phyloP scores from a whole-genome alignment of 2,797 vertebrate genomes.

The Hyperoplus lanceolatus region DNA sequence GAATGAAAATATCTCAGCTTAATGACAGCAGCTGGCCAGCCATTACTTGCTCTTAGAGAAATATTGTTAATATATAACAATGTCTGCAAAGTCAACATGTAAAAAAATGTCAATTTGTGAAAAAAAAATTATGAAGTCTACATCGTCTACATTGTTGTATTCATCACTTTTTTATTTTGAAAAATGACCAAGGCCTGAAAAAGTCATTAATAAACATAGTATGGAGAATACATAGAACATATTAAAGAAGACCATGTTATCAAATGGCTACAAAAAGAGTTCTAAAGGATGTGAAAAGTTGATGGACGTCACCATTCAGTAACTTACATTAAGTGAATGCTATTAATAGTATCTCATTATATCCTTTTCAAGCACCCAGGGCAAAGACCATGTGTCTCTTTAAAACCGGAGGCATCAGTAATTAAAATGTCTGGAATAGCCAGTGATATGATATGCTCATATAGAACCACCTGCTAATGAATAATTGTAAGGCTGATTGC shows the following conservation, averaged over 20 bases:
- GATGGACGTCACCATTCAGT: slow-evolving; percentile 14
- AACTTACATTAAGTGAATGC: slow-evolving; percentile 24
- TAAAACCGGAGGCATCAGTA: slow-evolving; percentile 34
- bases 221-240: not conserved
- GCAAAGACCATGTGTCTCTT: slow-evolving; percentile 48
- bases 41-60: slow-evolving; percentile 31
- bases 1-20: slow-evolving; percentile 28
- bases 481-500: slow-evolving; percentile 17
- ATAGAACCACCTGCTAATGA: slow-evolving; percentile 33
- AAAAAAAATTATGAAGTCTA: not conserved
- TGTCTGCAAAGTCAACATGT: slow-evolving; percentile 27
- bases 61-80: slow-evolving; percentile 8
- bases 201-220: not conserved
- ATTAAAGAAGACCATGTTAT: not conserved
- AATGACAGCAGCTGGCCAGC: slow-evolving; percentile 32
- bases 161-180: not conserved
- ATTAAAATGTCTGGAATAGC: slow-evolving; percentile 30
- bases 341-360: slow-evolving; percentile 42
- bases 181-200: not conserved
- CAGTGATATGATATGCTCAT: slow-evolving; percentile 13
- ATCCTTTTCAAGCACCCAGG: slow-evolving; percentile 1
- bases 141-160: not conserved
- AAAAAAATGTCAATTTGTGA: slow-evolving; percentile 8
- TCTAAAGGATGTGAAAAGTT: slow-evolving; percentile 2
- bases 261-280: slow-evolving; percentile 4